phyloP scores from a whole-genome alignment of 2,888 invertebrate genomes.

The Lydus trimaculatus region DNA sequence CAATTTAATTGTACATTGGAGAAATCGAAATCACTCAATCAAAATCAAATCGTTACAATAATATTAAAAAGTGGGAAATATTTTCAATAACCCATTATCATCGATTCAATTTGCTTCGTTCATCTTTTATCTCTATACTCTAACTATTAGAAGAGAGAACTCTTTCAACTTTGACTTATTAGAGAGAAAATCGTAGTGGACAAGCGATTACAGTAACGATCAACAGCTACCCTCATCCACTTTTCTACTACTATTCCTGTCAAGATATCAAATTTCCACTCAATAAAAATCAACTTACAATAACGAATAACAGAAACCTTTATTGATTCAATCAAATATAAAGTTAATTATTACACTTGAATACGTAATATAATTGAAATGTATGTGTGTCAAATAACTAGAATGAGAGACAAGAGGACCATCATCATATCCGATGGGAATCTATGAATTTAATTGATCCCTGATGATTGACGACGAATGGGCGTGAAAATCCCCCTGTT shows the following conservation, averaged over 20 bases:
- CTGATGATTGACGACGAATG: conserved; percentile 54
- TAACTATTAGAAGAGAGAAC: neutral
- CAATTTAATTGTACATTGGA: conserved; percentile 8
- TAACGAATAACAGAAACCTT: neutral
- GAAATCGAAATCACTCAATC: neutral
- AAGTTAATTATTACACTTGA: neutral
- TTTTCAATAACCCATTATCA: neutral
- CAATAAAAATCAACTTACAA: neutral
- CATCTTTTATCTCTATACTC: neutral
- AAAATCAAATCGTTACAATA: neutral
- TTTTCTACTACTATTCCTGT: neutral
- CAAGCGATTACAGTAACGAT: conserved; percentile 58
- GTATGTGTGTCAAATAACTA: neutral
- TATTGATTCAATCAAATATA: neutral
- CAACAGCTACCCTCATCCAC: conserved; percentile 50
- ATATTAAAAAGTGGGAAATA: neutral
- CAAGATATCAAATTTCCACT: neutral
- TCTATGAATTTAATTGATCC: conserved; percentile 55
- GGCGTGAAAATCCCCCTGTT: conserved; percentile 9
- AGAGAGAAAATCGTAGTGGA: conserved; percentile 55
- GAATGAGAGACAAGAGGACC: neutral
- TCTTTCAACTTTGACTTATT: conserved; percentile 52
- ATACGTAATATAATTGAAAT: conserved; percentile 6
- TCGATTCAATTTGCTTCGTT: neutral
- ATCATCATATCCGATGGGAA: conserved; percentile 1